Evolutionary conservation across 2,113 vertebrate genomes (phyloP).

Genomic region (Chaetura pelagica): DNA sequence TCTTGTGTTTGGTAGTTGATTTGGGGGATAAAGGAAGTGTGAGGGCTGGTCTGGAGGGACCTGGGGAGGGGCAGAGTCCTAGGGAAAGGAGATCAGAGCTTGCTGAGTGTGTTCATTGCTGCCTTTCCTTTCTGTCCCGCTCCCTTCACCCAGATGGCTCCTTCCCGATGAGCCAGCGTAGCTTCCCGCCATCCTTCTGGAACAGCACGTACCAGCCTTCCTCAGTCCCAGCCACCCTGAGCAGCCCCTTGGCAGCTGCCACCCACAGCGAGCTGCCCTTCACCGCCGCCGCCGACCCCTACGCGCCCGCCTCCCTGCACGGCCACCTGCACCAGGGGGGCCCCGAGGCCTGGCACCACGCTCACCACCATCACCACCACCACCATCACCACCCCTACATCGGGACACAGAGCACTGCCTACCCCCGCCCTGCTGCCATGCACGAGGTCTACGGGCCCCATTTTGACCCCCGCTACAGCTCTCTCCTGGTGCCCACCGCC

Average conservation of each 20-base stretch:
- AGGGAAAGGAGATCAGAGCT: background rate
- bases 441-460: conserved; percentile 93
- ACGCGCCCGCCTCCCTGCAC: conserved; percentile 86
- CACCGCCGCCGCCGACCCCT: conserved; percentile 79
- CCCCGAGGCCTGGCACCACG: conserved; percentile 90
- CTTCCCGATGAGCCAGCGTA: conserved; percentile 96
- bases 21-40: background rate
- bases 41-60: background rate
- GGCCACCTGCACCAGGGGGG: conserved; percentile 92
- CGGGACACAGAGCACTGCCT: conserved; percentile 83
- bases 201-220: conserved; percentile 94
- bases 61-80: background rate
- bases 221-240: conserved; percentile 73
- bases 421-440: conserved; percentile 83
- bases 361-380: conserved; percentile 86
- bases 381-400: conserved; percentile 90
- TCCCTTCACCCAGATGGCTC: conserved; percentile 81
- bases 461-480: conserved; percentile 92
- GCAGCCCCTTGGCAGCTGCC: conserved; percentile 77
- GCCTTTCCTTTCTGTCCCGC: background rate
- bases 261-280: conserved; percentile 91
- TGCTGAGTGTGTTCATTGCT: background rate
- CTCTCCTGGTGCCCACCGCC: conserved; percentile 85
- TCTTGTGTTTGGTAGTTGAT: background rate
- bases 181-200: conserved; percentile 97